Evolutionary conservation across 2,113 vertebrate species (phyloP).

Genomic region (Nycticryphes semicollaris): DNA sequence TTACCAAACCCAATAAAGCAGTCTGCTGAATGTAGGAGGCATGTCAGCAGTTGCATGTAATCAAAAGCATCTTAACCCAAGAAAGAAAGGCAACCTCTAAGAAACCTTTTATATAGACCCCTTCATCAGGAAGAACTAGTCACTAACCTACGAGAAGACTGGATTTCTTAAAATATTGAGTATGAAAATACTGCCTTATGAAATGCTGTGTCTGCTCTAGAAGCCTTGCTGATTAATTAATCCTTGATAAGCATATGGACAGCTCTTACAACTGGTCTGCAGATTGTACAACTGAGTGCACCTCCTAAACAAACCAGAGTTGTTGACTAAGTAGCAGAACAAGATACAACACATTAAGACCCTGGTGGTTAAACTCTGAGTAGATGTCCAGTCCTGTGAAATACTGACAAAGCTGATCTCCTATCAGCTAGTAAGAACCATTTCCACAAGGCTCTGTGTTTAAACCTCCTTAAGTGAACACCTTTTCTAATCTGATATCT

Average conservation of each 20-base stretch:
- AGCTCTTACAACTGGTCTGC: background rate
- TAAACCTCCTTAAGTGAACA: background rate
- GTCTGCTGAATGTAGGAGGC: background rate
- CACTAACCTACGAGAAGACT: background rate
- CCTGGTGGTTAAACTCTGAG: background rate
- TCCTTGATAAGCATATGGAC: background rate
- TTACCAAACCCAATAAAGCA: background rate
- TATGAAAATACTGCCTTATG: background rate
- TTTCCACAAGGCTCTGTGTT: background rate
- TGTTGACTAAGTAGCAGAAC: background rate
- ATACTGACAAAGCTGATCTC: background rate
- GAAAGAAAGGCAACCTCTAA: background rate
- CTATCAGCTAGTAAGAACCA: background rate
- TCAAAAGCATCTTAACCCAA: background rate
- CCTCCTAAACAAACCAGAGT: background rate
- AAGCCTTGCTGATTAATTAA: background rate
- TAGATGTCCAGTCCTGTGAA: background rate
- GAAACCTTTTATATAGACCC: background rate
- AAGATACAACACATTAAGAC: background rate
- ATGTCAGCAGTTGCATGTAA: background rate
- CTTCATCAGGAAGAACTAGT: background rate
- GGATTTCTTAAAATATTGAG: background rate
- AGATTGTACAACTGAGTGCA: background rate
- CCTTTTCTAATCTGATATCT: background rate
- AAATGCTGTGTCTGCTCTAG: background rate